Conservation (phyloP, 2,888 invertebrate genomes). For the Byasa hedistus region DNA sequence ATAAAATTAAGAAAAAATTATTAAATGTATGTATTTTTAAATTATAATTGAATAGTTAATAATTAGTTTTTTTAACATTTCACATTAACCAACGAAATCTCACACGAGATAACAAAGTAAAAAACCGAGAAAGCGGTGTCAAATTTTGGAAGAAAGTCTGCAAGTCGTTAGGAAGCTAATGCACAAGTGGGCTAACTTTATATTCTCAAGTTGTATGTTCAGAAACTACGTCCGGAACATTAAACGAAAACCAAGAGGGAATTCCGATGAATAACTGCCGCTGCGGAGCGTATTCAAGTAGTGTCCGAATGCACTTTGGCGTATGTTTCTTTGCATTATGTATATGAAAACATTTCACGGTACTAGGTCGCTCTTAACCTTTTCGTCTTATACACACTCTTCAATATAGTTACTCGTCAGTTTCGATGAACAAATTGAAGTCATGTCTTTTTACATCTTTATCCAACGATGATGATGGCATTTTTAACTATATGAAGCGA, state of each 20-base stretch:
- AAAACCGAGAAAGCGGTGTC: not conserved
- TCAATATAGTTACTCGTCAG: not conserved
- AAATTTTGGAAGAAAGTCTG: slow-evolving; percentile 7
- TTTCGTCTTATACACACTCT: not conserved
- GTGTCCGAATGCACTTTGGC: slow-evolving; percentile 24
- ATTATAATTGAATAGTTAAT: too few species aligned
- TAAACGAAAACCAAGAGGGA: slow-evolving; percentile 26
- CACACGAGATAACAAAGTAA: not conserved
- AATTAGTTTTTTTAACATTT: too few species aligned
- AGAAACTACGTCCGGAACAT: slow-evolving; percentile 19
- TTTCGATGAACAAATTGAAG: not conserved
- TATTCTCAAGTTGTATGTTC: slow-evolving; percentile 22
- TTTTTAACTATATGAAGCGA: too few species aligned
- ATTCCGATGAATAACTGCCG: slow-evolving; percentile 23
- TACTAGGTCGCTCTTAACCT: not conserved
- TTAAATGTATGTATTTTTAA: too few species aligned
- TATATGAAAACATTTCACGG: slow-evolving; percentile 21
- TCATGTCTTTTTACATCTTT: not conserved
- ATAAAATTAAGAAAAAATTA: too few species aligned
- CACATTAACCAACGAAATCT: not conserved
- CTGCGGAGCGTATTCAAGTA: slow-evolving; percentile 18
- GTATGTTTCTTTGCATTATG: slow-evolving; percentile 24
- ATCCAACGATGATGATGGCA: not conserved
- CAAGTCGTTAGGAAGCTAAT: slow-evolving; percentile 6
- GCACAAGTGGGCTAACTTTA: slow-evolving; percentile 18